A percentile compares a stretch with the other conserved stretches of the same genome.
phyloP scores from a whole-genome alignment of 1,140 invertebrate genomes.

The Atopsyche davidsoni region DNA sequence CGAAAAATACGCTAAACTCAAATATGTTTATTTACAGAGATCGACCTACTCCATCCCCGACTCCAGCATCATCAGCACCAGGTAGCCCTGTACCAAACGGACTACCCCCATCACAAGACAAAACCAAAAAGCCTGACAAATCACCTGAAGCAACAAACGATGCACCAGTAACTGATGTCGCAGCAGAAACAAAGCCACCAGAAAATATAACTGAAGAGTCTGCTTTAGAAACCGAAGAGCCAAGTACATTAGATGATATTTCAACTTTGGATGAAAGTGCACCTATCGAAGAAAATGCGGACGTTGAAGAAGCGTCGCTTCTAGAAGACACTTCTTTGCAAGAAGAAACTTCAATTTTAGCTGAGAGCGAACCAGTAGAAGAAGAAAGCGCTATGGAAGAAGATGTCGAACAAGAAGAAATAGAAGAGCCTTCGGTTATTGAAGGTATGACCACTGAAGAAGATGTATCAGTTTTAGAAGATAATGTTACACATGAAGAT shows the following conservation, averaged over 20 bases:
- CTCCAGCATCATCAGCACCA: slow-evolving; percentile 2
- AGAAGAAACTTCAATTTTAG: too few relatives aligned
- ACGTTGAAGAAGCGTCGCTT: too few relatives aligned
- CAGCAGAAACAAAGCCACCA: not conserved
- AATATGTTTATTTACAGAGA: too few relatives aligned
- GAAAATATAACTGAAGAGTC: not conserved
- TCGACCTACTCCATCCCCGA: slow-evolving; percentile 1
- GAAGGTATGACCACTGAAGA: not conserved
- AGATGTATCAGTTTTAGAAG: not conserved
- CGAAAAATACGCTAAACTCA: too few relatives aligned
- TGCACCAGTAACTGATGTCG: not conserved
- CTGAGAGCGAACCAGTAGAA: too few relatives aligned
- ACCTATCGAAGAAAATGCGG: too few relatives aligned
- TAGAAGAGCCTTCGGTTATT: not conserved
- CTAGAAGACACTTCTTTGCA: too few relatives aligned
- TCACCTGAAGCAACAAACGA: not conserved
- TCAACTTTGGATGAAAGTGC: too few relatives aligned
- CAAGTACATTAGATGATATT: too few relatives aligned
- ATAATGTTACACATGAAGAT: not conserved
- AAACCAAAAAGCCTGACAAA: not conserved
- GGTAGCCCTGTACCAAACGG: too few relatives aligned
- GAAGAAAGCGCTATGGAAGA: too few relatives aligned
- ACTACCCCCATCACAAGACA: not conserved
- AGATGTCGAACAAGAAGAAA: not conserved
- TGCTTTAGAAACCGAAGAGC: not conserved